A percentile compares a stretch with the other conserved stretches of the same genome.
Conservation (phyloP, 2,888 invertebrate genomes). For the Aspidiotus destructor region DNA sequence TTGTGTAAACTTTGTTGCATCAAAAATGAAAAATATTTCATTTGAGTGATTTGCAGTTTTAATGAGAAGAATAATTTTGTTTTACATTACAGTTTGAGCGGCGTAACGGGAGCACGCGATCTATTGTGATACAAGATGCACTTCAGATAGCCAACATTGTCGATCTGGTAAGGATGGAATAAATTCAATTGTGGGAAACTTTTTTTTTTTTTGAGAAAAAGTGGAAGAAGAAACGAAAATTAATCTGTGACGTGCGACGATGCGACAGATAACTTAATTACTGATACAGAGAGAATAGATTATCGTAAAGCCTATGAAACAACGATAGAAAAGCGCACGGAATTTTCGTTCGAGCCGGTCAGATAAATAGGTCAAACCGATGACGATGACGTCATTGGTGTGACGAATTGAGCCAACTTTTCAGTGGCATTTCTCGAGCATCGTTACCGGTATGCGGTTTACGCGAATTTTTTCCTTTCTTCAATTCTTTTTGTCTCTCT, state of each 20-base stretch:
- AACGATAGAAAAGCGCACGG: too few relatives aligned
- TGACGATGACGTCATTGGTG: constrained; percentile 5
- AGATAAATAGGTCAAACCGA: constrained; percentile 9
- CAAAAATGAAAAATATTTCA: too few relatives aligned
- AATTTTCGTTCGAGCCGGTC: background rate
- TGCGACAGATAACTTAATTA: background rate
- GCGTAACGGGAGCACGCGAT: constrained; percentile 76
- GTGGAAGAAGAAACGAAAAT: background rate
- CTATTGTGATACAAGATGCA: constrained; percentile 85
- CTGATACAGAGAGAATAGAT: background rate
- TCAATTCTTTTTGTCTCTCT: too few relatives aligned
- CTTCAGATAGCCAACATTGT: constrained; percentile 96
- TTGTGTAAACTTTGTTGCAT: too few relatives aligned
- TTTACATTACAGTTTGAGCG: constrained; percentile 59
- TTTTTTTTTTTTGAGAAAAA: background rate
- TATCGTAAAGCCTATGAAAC: too few relatives aligned
- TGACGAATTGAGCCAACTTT: constrained; percentile 7
- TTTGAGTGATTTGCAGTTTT: too few relatives aligned
- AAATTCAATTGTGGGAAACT: background rate
- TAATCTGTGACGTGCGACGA: background rate
- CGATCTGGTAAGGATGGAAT: constrained; percentile 66
- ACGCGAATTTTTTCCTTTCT: background rate
- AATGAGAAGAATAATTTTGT: background rate
- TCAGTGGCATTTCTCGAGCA: background rate
- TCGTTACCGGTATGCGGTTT: background rate